Evolutionary conservation across 2,113 vertebrate genomes (phyloP).

Genomic region (Saimiri boliviensis): DNA sequence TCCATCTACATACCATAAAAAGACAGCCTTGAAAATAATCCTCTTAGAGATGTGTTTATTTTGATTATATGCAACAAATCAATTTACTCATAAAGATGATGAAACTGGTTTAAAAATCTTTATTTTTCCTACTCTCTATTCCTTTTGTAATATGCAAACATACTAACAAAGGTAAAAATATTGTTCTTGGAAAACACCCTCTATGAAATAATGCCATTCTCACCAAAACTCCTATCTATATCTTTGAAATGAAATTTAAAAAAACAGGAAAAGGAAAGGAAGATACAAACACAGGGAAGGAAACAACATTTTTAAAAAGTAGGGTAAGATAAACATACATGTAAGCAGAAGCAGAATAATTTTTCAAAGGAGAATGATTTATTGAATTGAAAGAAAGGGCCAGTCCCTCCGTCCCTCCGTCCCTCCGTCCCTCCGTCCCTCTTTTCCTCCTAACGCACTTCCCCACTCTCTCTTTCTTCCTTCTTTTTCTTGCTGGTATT

Average conservation of each 20-base stretch:
- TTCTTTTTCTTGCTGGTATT: background rate
- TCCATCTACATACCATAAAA: background rate
- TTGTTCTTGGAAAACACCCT: background rate
- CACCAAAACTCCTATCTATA: background rate
- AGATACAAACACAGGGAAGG: background rate
- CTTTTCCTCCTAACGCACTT: background rate
- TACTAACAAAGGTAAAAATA: background rate
- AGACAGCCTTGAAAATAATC: background rate
- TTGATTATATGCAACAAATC: background rate
- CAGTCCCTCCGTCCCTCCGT: background rate
- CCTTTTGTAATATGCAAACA: background rate
- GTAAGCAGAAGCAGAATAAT: background rate
- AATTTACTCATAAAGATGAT: background rate
- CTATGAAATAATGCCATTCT: background rate
- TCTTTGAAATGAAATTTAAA: background rate
- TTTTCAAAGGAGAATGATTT: background rate
- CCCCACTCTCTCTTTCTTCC: background rate
- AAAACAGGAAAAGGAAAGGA: background rate
- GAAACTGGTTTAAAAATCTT: background rate
- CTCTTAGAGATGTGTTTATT: background rate
- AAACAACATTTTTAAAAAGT: background rate
- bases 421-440: accelerated
- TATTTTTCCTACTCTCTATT: background rate
- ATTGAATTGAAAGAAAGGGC: background rate
- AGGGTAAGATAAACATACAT: background rate